Percentiles rank a stretch among this genome's conserved stretches.
Conservation (phyloP, 2,113 vertebrate genomes). For the Eidolon helvum region DNA sequence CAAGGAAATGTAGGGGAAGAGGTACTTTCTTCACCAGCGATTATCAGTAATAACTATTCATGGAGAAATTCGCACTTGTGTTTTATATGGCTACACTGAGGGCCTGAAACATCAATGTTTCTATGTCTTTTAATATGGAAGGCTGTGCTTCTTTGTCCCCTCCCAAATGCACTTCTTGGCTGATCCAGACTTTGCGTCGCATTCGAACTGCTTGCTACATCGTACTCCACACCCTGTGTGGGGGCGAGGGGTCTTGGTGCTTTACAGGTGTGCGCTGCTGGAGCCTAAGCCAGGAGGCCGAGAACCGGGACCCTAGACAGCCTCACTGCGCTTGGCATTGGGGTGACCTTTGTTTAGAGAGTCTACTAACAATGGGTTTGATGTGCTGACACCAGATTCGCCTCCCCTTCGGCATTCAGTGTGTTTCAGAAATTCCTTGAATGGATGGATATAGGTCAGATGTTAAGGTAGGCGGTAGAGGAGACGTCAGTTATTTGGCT, state of each 20-base stretch:
- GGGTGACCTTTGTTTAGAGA: background rate
- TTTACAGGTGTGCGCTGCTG: background rate
- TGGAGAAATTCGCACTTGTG: background rate
- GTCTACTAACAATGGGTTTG: too few relatives aligned
- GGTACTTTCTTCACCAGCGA: background rate
- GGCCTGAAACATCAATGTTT: background rate
- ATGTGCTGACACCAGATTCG: background rate
- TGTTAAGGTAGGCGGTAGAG: background rate
- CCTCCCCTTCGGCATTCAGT: background rate
- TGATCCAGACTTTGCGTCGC: background rate
- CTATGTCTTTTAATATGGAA: background rate
- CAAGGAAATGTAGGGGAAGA: background rate
- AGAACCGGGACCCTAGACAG: too few relatives aligned
- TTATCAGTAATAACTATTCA: background rate
- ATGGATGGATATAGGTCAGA: background rate
- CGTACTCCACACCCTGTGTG: background rate
- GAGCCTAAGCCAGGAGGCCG: background rate
- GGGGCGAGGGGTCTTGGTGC: background rate
- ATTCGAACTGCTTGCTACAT: background rate
- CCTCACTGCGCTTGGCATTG: background rate
- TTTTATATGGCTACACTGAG: background rate
- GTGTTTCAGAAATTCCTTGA: background rate
- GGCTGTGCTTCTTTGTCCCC: background rate
- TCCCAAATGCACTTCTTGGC: background rate
- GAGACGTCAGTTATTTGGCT: background rate